Percentiles rank a stretch among this genome's conserved stretches.
Evolutionary conservation across 2,797 vertebrate species (phyloP).

Genomic region (Betta splendens): DNA sequence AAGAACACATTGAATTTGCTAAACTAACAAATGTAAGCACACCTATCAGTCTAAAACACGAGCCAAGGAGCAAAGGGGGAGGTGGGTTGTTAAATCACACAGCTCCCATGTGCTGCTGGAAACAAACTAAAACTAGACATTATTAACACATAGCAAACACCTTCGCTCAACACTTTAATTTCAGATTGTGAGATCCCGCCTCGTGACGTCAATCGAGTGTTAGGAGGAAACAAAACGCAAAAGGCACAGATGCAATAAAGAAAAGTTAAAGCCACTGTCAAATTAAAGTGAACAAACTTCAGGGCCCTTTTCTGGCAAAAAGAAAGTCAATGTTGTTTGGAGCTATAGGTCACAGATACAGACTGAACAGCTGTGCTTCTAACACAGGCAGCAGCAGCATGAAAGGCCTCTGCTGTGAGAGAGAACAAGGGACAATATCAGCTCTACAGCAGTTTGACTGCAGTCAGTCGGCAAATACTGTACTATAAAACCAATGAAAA

Average conservation of each 20-base stretch:
- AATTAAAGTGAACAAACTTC: conserved; percentile 25
- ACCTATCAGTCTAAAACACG: conserved; percentile 9
- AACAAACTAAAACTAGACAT: conserved; percentile 51
- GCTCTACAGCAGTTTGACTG: conserved; percentile 36
- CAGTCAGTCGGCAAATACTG: conserved; percentile 40
- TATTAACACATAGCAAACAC: conserved; percentile 67
- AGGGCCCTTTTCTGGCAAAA: conserved; percentile 7
- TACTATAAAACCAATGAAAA: too few species aligned
- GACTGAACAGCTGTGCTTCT: conserved; percentile 58
- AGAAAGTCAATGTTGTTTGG: conserved; percentile 15
- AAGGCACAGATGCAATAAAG: conserved; percentile 16
- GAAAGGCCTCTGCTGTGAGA: conserved; percentile 57
- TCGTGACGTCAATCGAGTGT: conserved; percentile 57
- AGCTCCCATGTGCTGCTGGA: conserved; percentile 18
- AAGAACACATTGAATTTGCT: conserved; percentile 5
- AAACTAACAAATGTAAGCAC: conserved; percentile 13
- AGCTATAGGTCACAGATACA: conserved; percentile 44
- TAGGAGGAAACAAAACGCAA: conserved; percentile 36
- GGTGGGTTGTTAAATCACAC: conserved; percentile 2
- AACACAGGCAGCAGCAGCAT: conserved; percentile 39
- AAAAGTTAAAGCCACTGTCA: conserved; percentile 9
- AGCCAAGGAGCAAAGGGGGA: conserved; percentile 8
- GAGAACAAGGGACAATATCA: conserved; percentile 27
- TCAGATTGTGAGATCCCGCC: conserved; percentile 35
- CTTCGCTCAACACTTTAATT: conserved; percentile 56